Conservation (phyloP, 2,797 vertebrate genomes). For the Dermochelys coriacea region DNA sequence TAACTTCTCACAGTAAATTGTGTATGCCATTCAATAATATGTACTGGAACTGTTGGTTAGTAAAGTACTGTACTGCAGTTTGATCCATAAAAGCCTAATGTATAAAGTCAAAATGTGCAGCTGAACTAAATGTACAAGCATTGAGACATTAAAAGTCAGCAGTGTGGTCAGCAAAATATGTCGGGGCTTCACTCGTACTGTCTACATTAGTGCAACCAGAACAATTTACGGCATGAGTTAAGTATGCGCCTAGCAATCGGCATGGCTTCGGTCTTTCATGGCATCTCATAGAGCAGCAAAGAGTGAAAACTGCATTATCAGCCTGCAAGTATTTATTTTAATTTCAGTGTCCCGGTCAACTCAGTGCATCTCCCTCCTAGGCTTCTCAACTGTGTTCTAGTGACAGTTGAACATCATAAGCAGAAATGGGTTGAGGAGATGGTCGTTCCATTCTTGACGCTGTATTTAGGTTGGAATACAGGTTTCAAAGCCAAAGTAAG, state of each 20-base stretch:
- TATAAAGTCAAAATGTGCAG: not conserved
- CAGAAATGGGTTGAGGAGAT: not conserved
- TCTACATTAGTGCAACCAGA: not conserved
- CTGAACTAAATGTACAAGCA: not conserved
- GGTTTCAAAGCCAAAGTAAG: constrained; percentile 29
- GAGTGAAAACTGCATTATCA: not conserved
- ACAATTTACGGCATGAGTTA: not conserved
- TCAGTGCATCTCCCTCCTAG: not conserved
- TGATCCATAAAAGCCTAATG: not conserved
- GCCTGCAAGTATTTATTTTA: not conserved
- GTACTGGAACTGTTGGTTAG: not conserved
- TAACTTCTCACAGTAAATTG: not conserved
- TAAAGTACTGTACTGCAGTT: not conserved
- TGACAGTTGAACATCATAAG: not conserved
- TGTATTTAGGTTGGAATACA: not conserved
- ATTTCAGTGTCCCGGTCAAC: not conserved
- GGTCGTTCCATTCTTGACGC: not conserved
- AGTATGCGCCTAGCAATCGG: accelerated
- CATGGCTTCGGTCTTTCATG: not conserved
- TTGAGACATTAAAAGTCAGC: not conserved
- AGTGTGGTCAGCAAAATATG: accelerated
- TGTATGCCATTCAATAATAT: not conserved
- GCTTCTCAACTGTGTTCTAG: not conserved
- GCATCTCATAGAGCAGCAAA: not conserved
- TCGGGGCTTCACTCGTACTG: accelerated